Evolutionary conservation across 2,113 vertebrate genomes (phyloP).

Genomic region (Nothoprocta pentlandii): DNA sequence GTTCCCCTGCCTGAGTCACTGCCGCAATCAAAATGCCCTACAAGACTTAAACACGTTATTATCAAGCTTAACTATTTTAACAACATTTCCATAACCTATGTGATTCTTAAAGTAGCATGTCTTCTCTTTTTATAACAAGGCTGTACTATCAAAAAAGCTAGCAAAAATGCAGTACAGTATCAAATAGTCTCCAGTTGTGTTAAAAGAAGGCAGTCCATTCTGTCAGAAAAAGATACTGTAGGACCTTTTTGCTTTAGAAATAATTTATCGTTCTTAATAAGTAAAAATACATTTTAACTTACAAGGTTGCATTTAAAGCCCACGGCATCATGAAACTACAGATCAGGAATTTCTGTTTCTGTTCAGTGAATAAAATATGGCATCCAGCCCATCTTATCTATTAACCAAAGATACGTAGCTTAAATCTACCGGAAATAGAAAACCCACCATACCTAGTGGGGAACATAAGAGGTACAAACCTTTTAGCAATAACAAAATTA

Average conservation of each 20-base stretch:
- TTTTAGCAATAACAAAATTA: background rate
- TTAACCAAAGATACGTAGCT: background rate
- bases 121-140: background rate
- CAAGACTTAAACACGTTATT: background rate
- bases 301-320: background rate
- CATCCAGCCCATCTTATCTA: background rate
- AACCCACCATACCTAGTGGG: background rate
- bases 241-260: background rate
- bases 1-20: background rate
- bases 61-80: background rate
- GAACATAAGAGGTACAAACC: background rate
- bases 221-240: background rate
- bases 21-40: background rate
- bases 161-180: background rate
- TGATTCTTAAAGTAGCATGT: background rate
- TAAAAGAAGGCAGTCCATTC: background rate
- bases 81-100: background rate
- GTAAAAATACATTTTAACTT: constrained; percentile 7
- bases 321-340: background rate
- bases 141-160: background rate
- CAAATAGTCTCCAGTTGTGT: background rate
- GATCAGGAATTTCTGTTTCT: background rate
- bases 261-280: constrained; percentile 19
- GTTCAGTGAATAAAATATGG: background rate
- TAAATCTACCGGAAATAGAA: background rate